phyloP scores from a whole-genome alignment of 2,113 vertebrate genomes.

The Phalacrocorax aristotelis region DNA sequence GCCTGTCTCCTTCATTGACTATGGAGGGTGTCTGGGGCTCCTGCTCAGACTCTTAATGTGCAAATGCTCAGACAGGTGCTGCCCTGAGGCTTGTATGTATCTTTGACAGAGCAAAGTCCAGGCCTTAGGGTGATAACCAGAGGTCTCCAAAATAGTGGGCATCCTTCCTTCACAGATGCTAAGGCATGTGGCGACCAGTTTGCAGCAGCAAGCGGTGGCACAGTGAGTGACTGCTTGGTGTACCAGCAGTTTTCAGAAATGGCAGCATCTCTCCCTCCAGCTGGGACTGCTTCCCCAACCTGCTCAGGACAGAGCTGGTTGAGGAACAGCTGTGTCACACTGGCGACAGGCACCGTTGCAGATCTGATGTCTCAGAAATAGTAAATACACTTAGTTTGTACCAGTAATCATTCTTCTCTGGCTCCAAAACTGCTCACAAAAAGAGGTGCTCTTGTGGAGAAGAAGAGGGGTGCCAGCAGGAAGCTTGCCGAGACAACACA shows the following conservation, averaged over 20 bases:
- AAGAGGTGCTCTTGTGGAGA: neutral
- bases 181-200: neutral
- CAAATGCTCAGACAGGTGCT: rapidly evolving
- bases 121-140: neutral
- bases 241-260: neutral
- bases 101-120: neutral
- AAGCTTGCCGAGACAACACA: constrained; percentile 39
- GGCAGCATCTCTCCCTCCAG: neutral
- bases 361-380: neutral
- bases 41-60: neutral
- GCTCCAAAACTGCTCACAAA: neutral
- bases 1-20: neutral
- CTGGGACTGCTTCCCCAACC: neutral
- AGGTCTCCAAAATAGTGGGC: neutral
- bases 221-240: neutral
- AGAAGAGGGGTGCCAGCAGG: neutral
- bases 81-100: neutral
- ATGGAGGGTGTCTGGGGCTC: neutral
- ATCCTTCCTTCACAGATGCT: neutral
- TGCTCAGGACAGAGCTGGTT: neutral
- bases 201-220: rapidly evolving
- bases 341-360: neutral
- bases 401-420: neutral
- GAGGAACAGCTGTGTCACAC: neutral
- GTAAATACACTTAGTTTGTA: neutral